Base-by-base conservation (phyloP, 1,140 invertebrate species). In the Drusus annulatus region DNA sequence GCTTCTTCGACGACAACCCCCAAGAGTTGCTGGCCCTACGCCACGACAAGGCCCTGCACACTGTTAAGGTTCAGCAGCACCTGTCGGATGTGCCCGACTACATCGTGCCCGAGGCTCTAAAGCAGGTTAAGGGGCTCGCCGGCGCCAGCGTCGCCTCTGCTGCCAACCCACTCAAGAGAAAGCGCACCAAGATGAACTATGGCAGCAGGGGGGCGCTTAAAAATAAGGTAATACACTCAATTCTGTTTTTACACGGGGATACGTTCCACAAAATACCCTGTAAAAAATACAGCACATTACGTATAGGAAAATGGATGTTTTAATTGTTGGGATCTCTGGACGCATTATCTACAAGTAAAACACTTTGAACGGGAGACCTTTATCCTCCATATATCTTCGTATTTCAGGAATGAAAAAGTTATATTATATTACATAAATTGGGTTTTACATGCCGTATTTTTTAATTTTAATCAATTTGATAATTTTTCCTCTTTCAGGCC, bases 1-100 rank as follows among this genome's bases (percentile, higher is more conserved):
- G 94, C 10, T 99, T 97, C 87, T 99, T 99, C 89, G 95, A 98
- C 85, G 96, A 98, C 80, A 98, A 99, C 90, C 97, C 98, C 0
- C 91, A 92, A 31, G 98, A 99, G 87, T 87, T 98, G 16, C 93
- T 96, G 83, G 93, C 97, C 0, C 88, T 99, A 6, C 90, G 97
- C 16, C 97, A 99, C 86, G 98, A 99, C 84, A 98, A 97, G 88
- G 94, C 95, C 0, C 87, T 98, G n/a, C 96, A 96, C 84, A 95
- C 94, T 1, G 94, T 98, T 0, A 93, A 94, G 86, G 86, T 95
- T 13, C 95, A 98, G 85, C 90, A 93, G 10, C 96, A 98, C 87
- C 90, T 99, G 62, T 93, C 95, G 81, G 93, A 99, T 87, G 96
- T 99, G 2, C 98, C 98, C 0, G 97, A 98, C 51, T 99, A 99